phyloP scores from a whole-genome alignment of 2,797 vertebrate genomes.

The Gallirallus australis region DNA sequence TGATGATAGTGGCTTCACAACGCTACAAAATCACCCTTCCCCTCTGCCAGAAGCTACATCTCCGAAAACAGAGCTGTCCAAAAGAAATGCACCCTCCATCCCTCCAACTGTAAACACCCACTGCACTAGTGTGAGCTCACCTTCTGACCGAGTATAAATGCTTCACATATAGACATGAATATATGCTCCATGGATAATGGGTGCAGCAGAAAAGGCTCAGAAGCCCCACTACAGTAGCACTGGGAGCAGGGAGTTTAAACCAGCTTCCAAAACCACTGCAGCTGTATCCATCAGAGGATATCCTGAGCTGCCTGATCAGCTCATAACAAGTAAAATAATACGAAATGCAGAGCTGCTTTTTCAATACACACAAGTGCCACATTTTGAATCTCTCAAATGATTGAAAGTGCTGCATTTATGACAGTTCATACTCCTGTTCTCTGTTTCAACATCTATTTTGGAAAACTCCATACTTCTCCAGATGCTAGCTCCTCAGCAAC shows the following conservation, averaged over 20 bases:
- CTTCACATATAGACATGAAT: neutral
- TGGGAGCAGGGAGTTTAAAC: neutral
- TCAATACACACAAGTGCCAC: neutral
- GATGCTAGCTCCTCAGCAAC: neutral
- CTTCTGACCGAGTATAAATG: neutral
- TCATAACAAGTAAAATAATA: neutral
- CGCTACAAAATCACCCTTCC: neutral
- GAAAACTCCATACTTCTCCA: neutral
- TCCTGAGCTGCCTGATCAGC: neutral
- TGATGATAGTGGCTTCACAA: neutral
- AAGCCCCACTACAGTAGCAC: neutral
- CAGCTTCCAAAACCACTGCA: neutral
- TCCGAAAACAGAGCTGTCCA: neutral
- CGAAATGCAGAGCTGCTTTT: neutral
- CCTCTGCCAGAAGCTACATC: neutral
- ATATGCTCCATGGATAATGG: neutral
- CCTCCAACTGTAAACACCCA: neutral
- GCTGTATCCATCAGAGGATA: neutral
- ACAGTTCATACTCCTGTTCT: neutral
- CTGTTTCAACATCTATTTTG: neutral
- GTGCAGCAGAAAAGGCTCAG: neutral
- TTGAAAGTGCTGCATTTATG: rapidly evolving
- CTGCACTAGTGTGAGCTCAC: neutral
- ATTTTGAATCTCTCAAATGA: neutral
- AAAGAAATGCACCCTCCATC: neutral